Conservation (phyloP, 2,113 vertebrate species). For the Phaethornis superciliosus region DNA sequence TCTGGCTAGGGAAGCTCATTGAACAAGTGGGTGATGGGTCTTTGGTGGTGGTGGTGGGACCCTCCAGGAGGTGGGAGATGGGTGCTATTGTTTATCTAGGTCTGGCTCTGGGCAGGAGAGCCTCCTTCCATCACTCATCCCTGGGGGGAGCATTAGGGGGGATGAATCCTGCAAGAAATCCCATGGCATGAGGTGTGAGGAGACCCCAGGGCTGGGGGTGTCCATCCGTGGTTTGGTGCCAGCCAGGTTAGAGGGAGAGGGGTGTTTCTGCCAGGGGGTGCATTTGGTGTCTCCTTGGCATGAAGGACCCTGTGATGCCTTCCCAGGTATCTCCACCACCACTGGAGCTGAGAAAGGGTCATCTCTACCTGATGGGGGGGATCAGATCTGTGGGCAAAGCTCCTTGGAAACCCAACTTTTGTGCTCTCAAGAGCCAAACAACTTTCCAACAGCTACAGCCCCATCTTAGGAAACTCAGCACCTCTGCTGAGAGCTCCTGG, state of each 20-base stretch:
- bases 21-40: background rate
- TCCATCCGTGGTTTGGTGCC: background rate
- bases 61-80: background rate
- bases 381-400: background rate
- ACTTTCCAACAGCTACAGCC: background rate
- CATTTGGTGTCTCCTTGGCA: background rate
- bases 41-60: background rate
- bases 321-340: background rate
- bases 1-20: background rate
- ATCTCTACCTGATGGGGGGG: background rate
- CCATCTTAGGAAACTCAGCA: background rate
- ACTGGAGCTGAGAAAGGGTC: background rate
- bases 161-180: background rate
- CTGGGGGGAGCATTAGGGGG: no score
- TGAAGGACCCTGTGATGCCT: background rate
- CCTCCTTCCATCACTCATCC: rapidly evolving
- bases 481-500: background rate
- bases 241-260: rapidly evolving
- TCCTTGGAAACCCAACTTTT: background rate
- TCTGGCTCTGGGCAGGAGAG: background rate
- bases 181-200: background rate
- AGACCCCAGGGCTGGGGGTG: rapidly evolving
- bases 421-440: background rate
- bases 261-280: background rate
- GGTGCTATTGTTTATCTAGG: rapidly evolving